Evolutionary conservation across 2,113 vertebrate species (phyloP).

Genomic region (Takifugu flavidus): DNA sequence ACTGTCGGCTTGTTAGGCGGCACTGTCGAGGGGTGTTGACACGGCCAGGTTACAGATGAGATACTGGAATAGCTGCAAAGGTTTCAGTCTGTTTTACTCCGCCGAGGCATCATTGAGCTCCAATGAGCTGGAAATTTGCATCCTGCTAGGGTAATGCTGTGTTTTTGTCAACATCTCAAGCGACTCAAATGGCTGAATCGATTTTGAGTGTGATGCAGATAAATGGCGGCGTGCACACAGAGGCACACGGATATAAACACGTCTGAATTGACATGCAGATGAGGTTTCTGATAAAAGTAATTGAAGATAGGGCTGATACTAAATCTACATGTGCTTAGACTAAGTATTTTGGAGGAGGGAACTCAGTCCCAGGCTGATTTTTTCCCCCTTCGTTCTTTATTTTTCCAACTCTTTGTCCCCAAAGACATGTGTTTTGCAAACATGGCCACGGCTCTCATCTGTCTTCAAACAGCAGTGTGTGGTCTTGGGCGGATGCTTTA

Average conservation of each 20-base stretch:
- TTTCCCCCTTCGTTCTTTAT: conserved; percentile 34
- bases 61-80: not conserved
- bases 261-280: conserved; percentile 14
- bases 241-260: conserved; percentile 3
- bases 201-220: not conserved
- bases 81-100: conserved; percentile 3
- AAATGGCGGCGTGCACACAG: not conserved
- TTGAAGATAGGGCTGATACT: conserved; percentile 9
- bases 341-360: conserved; percentile 29
- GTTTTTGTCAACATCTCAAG: conserved; percentile 22
- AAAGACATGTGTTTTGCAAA: conserved; percentile 8
- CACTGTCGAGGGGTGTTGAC: not conserved
- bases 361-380: conserved; percentile 31
- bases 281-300: conserved; percentile 9
- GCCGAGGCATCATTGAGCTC: conserved; percentile 17
- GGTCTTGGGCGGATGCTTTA: not conserved
- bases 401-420: conserved; percentile 19
- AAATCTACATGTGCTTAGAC: conserved; percentile 15
- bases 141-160: conserved; percentile 7
- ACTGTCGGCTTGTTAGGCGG: not conserved
- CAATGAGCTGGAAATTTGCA: conserved; percentile 33
- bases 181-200: conserved; percentile 8
- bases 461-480: conserved; percentile 1
- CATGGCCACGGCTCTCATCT: not conserved
- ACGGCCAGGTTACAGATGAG: conserved; percentile 12